phyloP scores from a whole-genome alignment of 2,888 invertebrate genomes.

The Pinctada fucata region DNA sequence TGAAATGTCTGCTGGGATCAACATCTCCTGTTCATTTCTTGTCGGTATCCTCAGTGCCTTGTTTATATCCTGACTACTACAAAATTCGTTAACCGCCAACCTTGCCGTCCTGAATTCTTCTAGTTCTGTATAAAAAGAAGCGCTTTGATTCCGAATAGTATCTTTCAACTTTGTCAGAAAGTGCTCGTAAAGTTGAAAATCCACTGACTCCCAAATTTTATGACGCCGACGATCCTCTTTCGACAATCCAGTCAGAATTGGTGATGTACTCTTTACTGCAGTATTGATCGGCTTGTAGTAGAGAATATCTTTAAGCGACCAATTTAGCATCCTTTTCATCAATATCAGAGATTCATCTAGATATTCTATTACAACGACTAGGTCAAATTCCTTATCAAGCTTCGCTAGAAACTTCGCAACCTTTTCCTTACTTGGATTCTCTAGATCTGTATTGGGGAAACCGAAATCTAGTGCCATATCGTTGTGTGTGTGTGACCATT shows the following conservation, averaged over 20 bases:
- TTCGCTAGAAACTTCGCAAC: neutral
- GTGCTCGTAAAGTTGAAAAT: slow-evolving; percentile 52
- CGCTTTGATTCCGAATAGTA: slow-evolving; percentile 38
- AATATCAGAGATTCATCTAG: slow-evolving; percentile 74
- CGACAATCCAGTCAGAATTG: too few relatives aligned
- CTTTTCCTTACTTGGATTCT: too few relatives aligned
- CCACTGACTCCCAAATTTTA: slow-evolving; percentile 29
- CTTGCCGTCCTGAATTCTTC: slow-evolving; percentile 24
- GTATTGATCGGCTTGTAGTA: slow-evolving; percentile 58
- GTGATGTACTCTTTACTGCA: slow-evolving; percentile 40
- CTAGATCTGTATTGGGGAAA: too few relatives aligned
- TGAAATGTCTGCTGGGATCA: too few relatives aligned
- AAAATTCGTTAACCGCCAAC: slow-evolving; percentile 27
- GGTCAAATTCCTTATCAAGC: slow-evolving; percentile 65
- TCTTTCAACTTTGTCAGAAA: slow-evolving; percentile 54
- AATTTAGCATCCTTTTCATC: slow-evolving; percentile 71
- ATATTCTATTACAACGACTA: slow-evolving; percentile 74
- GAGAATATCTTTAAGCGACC: slow-evolving; percentile 73
- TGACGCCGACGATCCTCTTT: slow-evolving; percentile 12
- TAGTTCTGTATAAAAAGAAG: slow-evolving; percentile 43
- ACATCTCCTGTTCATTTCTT: too few relatives aligned
- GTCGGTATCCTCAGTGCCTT: too few relatives aligned
- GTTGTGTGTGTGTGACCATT: too few relatives aligned
- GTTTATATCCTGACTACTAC: too few relatives aligned
- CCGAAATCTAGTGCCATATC: too few relatives aligned